Evolutionary conservation across 2,888 invertebrate species (phyloP), one percentile per base, ranked within the genome.

Genomic region (Sphaerophoria rueppellii): DNA sequence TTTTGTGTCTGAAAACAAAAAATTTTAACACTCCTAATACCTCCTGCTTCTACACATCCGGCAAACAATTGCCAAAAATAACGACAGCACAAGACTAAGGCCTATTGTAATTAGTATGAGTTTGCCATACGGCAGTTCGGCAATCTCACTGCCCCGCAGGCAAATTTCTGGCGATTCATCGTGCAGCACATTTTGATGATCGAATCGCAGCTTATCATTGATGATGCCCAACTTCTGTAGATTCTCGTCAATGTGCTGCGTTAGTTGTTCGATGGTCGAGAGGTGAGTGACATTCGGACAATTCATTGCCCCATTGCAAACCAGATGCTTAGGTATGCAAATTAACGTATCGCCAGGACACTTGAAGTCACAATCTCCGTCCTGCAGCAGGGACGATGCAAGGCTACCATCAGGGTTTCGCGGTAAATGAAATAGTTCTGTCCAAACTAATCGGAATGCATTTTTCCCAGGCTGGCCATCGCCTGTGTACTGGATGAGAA

Each of bases 361-460:
- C 76, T 96, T 94, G 89, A 98, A 98, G 88, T 96, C 97, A 90
- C 98, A 98, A 71, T 88, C 88, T 69, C 93, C 94, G 88, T 95
- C 95, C 43, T 94, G 95, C 67, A 97, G 92, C 85, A 95, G 94
- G 43, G 96, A 96, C 0, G 96, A 96, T 93, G 96, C 96, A 48
- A 95, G 91, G 34, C 95, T 95, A 0, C 97, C 97, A 87, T 96
- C 96, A 24, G 95, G 94, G 91, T 97, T 97, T 87, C 96, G 94
- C 0, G 97, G 97, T 87, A 97, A 92, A 91, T 97, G 97, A 89
- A 95, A 96, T 54, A 97, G 93, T 88, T 97, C 97, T 2, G 97
- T 97, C 97, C 97, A 98, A 12, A 96, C 96, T 46, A 98, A 95
- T 90, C 97, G 96, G 89, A 98, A 97, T 11, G 96, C 95, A 9